Evolutionary conservation across 2,113 vertebrate genomes (phyloP), one percentile per base, ranked within the genome.

Genomic region (Todiramphus chloris): DNA sequence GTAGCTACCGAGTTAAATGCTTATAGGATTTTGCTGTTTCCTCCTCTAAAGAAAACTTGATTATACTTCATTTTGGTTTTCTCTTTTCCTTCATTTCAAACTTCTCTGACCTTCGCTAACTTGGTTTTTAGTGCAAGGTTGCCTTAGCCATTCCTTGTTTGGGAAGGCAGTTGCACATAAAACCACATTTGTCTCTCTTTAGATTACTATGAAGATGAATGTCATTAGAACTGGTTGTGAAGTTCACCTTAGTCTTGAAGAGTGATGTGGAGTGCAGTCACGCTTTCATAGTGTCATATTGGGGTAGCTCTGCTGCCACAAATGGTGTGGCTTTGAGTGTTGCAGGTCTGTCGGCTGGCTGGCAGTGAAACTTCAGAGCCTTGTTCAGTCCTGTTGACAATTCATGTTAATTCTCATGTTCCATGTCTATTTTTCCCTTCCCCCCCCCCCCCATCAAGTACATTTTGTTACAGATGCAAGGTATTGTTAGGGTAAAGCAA

Each of bases 271-370:
- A 23, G 10, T 25, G 25, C 48, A 75, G 72, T 39, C 78, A 68
- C 18, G 0, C 25, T 91, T 68, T 13, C 24, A 27, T 39, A 55
- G 39, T 31, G 43, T 59, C 13, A 0, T 35, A 31, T 30, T 90
- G 67, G 67, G 51, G 9, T 88, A 4, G 4, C 46, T 53, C 63
- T 44, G 5, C 41, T 85, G 75, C 75, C 39, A 46, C 70, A 63
- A 51, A 75, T 41, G 13, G 2, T 59, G 14, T 62, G 48, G 69
- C 44, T 89, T 87, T 46, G 67, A 66, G n/a, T 44, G 55, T 25
- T 0, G 0, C 14, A 44, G 64, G n/a, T 55, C 66, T 90, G 60
- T 60, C 37, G 44, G 43, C n/a, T 1, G 2, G 23, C n/a, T 90
- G 73, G n/a, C 69, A 87, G 0, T 48, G 43, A 19, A 74, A 24